A percentile compares a stretch with the other conserved stretches of the same genome.
These are phyloP conservation scores for Diorhabda sublineata DNA, from an alignment of 1,140 invertebrate species.

Conservation along the genomic window DNA sequence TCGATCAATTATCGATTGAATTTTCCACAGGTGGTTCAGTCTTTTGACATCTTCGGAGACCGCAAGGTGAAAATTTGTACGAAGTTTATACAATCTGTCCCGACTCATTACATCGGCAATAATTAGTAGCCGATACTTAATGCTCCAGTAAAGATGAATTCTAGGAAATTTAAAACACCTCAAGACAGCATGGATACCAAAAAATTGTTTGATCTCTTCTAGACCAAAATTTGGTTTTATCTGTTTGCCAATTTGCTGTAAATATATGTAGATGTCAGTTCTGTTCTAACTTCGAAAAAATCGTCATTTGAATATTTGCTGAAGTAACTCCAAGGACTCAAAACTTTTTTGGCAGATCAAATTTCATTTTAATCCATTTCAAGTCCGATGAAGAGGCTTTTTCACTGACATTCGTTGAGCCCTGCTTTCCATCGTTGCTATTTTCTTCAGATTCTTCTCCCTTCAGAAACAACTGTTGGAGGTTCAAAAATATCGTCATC, in stretches of 20 bases:
- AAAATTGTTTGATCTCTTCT: slow-evolving; percentile 11
- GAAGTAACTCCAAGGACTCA: not conserved
- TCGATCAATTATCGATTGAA: slow-evolving; percentile 11
- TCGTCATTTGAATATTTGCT: not conserved
- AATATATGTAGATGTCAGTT: not conserved
- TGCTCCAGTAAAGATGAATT: slow-evolving; percentile 15
- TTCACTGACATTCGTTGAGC: too few relatives aligned
- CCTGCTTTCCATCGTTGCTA: not conserved
- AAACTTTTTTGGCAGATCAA: not conserved
- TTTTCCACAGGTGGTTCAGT: slow-evolving; percentile 1
- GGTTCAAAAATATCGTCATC: too few relatives aligned
- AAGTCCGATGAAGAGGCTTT: too few relatives aligned
- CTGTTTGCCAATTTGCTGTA: too few relatives aligned
- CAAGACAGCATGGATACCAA: slow-evolving; percentile 18
- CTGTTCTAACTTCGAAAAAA: not conserved
- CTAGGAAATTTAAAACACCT: slow-evolving; percentile 15
- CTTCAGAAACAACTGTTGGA: not conserved
- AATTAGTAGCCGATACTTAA: slow-evolving; percentile 9
- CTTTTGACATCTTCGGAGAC: too few relatives aligned
- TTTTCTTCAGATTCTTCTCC: not conserved
- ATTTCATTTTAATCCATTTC: too few relatives aligned
- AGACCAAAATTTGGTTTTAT: too few relatives aligned
- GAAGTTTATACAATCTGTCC: slow-evolving; percentile 6
- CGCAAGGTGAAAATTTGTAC: slow-evolving; percentile 6
- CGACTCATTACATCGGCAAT: slow-evolving; percentile 8